A percentile compares a stretch with the other conserved stretches of the same genome.
Evolutionary conservation across 2,113 vertebrate species (phyloP).

Genomic region (Heliornis fulica): DNA sequence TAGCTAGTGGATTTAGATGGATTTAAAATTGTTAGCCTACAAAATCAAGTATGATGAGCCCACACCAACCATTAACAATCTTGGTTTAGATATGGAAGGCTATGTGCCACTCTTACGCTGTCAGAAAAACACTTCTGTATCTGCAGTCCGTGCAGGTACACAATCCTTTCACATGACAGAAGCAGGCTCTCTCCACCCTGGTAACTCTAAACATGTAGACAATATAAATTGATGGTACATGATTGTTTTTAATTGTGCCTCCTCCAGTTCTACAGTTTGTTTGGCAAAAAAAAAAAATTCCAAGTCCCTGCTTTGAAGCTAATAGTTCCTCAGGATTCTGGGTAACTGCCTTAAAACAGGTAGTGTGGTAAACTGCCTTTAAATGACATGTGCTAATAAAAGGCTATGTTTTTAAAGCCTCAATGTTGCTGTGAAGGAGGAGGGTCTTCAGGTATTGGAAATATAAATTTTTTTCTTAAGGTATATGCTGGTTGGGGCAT

Average conservation of each 20-base stretch:
- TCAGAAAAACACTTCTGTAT: not conserved
- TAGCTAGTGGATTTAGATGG: not conserved
- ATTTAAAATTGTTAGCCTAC: not conserved
- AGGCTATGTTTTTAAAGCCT: not conserved
- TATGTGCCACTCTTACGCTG: not conserved
- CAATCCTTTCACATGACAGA: not conserved
- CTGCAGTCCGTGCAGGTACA: not conserved
- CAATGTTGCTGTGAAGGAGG: not conserved
- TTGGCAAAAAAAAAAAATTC: not conserved
- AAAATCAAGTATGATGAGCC: not conserved
- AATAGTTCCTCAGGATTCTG: not conserved
- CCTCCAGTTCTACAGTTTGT: not conserved
- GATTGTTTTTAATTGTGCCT: not conserved
- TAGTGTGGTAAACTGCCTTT: not conserved
- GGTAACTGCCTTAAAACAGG: not conserved
- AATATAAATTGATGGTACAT: not conserved
- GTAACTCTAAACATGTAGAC: not conserved
- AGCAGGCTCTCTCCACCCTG: not conserved
- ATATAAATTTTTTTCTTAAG: conserved; percentile 79
- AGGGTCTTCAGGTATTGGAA: conserved; percentile 69
- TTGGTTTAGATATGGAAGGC: not conserved
- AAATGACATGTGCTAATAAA: not conserved
- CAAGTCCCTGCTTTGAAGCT: not conserved
- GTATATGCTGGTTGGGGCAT: conserved; percentile 85
- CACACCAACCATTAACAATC: not conserved